Conservation (phyloP, 2,888 invertebrate genomes). For the Synergus umbraculus region DNA sequence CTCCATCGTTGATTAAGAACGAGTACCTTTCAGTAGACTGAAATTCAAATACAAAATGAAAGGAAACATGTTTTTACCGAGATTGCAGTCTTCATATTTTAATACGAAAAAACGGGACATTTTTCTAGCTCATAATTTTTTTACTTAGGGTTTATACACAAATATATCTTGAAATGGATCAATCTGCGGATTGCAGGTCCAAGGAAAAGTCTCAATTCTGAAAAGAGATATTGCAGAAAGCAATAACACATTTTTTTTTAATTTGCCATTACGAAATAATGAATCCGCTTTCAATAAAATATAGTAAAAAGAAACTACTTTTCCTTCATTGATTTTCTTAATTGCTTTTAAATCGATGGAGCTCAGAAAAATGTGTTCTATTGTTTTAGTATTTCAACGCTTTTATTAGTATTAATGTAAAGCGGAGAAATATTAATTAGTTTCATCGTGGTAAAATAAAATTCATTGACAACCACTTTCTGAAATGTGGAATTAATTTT, state of each 20-base stretch:
- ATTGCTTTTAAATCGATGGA: slow-evolving; percentile 23
- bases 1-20: slow-evolving; percentile 24
- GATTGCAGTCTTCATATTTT: neutral
- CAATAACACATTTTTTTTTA: too few relatives aligned
- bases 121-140: neutral
- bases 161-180: too few relatives aligned
- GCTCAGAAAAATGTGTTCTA: slow-evolving; percentile 20
- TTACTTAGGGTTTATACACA: neutral
- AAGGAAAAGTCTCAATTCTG: too few relatives aligned
- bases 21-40: slow-evolving; percentile 3
- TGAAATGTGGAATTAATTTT: too few relatives aligned
- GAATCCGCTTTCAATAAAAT: neutral
- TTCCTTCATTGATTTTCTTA: slow-evolving; percentile 11
- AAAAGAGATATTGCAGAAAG: too few relatives aligned
- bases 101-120: neutral
- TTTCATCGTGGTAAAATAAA: too few relatives aligned
- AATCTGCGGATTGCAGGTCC: too few relatives aligned
- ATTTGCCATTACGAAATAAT: too few relatives aligned
- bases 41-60: neutral
- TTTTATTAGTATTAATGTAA: too few relatives aligned
- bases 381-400: slow-evolving; percentile 1
- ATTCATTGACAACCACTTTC: too few relatives aligned
- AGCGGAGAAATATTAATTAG: too few relatives aligned
- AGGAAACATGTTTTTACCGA: neutral
- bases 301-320: neutral